A percentile compares a stretch with the other conserved stretches of the same genome.
phyloP scores from a whole-genome alignment of 2,888 invertebrate species.

The Congeria kusceri region DNA sequence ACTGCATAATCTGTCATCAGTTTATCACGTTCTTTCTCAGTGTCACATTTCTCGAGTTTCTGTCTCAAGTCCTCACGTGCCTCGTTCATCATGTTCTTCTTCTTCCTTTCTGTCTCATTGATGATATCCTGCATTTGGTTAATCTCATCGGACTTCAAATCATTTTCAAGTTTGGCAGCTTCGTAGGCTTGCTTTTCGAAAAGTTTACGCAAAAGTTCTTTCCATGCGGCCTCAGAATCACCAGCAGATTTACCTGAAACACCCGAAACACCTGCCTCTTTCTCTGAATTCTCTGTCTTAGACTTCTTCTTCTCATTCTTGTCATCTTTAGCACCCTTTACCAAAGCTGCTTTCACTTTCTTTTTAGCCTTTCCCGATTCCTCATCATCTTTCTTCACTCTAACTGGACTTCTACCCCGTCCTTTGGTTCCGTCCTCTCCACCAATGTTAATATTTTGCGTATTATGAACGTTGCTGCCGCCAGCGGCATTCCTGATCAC shows the following conservation, averaged over 20 bases:
- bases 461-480: slow-evolving; percentile 60
- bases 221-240: slow-evolving; percentile 40
- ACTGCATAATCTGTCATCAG: slow-evolving; percentile 79
- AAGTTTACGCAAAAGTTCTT: slow-evolving; percentile 74
- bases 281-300: slow-evolving; percentile 35
- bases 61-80: slow-evolving; percentile 72
- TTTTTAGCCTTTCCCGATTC: slow-evolving; percentile 40
- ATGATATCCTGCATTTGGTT: slow-evolving; percentile 75
- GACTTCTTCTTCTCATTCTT: slow-evolving; percentile 39
- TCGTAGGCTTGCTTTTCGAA: slow-evolving; percentile 83
- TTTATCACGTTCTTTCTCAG: slow-evolving; percentile 79
- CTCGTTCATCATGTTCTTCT: slow-evolving; percentile 73
- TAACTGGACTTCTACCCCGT: slow-evolving; percentile 16
- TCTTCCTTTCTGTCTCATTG: slow-evolving; percentile 78
- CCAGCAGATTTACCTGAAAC: slow-evolving; percentile 3
- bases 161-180: slow-evolving; percentile 81
- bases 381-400: slow-evolving; percentile 37
- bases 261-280: slow-evolving; percentile 28
- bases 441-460: slow-evolving; percentile 69
- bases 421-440: slow-evolving; percentile 50
- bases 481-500: slow-evolving; percentile 71
- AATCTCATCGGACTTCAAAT: slow-evolving; percentile 79
- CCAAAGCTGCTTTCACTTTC: slow-evolving; percentile 37
- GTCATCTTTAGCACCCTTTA: slow-evolving; percentile 28
- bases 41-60: slow-evolving; percentile 73